These are phyloP conservation scores for Tipula vernalis DNA, from an alignment of 2,888 invertebrate species.

Conservation along the genomic window DNA sequence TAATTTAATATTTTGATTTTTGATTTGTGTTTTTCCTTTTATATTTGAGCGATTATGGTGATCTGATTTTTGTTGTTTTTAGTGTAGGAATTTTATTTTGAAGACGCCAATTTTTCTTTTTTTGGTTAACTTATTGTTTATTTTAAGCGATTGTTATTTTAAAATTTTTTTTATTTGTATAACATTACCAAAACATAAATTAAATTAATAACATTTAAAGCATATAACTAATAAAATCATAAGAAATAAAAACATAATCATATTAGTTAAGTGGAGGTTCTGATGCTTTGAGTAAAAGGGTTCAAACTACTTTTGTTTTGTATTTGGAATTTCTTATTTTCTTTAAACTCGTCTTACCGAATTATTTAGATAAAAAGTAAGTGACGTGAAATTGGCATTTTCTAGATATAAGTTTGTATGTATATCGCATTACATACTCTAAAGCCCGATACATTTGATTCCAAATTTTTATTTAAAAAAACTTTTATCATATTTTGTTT, in stretches of 20 bases:
- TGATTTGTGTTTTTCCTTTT: not conserved
- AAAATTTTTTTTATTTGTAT: not conserved
- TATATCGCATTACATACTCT: too few species aligned
- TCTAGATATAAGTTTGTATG: too few species aligned
- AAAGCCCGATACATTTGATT: not conserved
- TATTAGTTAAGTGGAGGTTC: not conserved
- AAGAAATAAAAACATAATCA: not conserved
- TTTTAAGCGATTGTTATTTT: conserved; percentile 1
- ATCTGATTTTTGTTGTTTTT: not conserved
- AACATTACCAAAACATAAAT: not conserved
- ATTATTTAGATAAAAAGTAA: too few species aligned
- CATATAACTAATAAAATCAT: not conserved
- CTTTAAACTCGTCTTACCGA: too few species aligned
- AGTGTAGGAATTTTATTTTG: not conserved
- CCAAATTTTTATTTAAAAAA: not conserved
- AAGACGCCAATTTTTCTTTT: not conserved
- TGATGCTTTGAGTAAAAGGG: not conserved
- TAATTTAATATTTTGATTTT: not conserved
- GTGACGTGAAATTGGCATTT: too few species aligned
- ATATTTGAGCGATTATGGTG: not conserved
- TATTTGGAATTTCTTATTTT: not conserved
- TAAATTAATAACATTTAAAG: not conserved
- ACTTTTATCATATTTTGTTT: not conserved
- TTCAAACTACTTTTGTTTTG: not conserved
- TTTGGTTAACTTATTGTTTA: not conserved